Base-by-base conservation (phyloP, 2,888 invertebrate genomes). In the Sarcophaga variegata region DNA sequence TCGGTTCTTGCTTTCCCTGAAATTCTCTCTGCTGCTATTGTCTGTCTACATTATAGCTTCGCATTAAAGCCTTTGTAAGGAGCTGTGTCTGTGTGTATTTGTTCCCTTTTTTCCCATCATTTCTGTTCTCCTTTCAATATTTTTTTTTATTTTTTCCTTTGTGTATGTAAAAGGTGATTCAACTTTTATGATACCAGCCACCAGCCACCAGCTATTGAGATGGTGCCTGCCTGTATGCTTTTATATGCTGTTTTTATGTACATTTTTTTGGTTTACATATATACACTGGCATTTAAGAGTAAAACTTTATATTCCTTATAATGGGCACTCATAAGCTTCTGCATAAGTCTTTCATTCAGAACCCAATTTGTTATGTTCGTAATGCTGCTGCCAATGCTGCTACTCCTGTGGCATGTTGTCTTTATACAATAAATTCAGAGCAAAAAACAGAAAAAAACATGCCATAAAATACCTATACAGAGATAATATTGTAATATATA, bases 81-180 rank as follows among this genome's bases (percentile, higher is more conserved):
- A 37, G 6, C 27, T 27, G 49, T 37, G 49, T 54, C 1, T 14
- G 54, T 62, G 8, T 62, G 62, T 62, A 62, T 74, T 45, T 74
- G 22, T 62, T 62, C 11, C 22, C 10, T 22, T 62, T 62, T 22
- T 1, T n/a, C 17, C n/a, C 11, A 11, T 62, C 20, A 22, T 62
- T 8, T n/a, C 22, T 62, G 62, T 62, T 1, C 10, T 62, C 37
- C 37, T 37, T 37, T 37, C 37, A 37, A 37, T 10, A 8, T 37
- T 37, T 37, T 37, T 60, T 72, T 60, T 59, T 10, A 37, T 63
- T 22, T 8, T 37, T 60, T 20, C 12, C 20, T 14, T 22, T 45
- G 14, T 74, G 37, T 47, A 17, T 66, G 66, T 72, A 4, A 76
- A 83, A 83, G 78, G 72, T 83, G 72, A 83, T 70, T 75, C 79